Evolutionary conservation across 2,888 invertebrate species (phyloP).

Genomic region (Drosophila lutescens): DNA sequence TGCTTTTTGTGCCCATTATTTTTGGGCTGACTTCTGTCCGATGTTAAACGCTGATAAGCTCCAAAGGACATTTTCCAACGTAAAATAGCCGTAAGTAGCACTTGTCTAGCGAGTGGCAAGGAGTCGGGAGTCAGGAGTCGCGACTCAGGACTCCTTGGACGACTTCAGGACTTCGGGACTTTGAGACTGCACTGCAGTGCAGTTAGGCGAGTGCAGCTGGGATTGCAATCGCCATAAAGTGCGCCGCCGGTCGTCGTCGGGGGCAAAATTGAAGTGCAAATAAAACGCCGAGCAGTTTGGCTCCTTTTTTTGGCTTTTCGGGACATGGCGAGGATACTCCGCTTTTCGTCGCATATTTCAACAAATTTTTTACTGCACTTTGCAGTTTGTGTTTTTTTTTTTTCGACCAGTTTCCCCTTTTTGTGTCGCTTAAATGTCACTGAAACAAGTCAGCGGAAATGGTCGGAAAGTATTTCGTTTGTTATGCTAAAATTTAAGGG

Average conservation of each 20-base stretch:
- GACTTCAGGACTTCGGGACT: conserved; percentile 45
- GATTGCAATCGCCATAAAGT: conserved; percentile 79
- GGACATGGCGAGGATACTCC: conserved; percentile 9
- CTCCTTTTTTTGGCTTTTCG: conserved; percentile 38
- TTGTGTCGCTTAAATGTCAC: conserved; percentile 65
- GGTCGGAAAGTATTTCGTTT: conserved; percentile 79
- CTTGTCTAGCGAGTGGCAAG: conserved; percentile 53
- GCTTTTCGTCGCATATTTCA: conserved; percentile 69
- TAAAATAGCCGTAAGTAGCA: conserved; percentile 76
- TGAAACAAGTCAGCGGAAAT: conserved; percentile 78
- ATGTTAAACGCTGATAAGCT: conserved; percentile 72
- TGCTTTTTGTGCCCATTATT: conserved; percentile 57
- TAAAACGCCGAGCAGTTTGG: conserved; percentile 67
- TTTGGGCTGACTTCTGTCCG: conserved; percentile 69
- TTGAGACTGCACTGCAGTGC: conserved; percentile 73
- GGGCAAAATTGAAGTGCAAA: conserved; percentile 78
- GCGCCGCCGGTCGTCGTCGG: conserved; percentile 58
- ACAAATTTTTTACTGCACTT: conserved; percentile 80
- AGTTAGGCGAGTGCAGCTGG: conserved; percentile 76
- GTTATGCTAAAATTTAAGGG: conserved; percentile 80
- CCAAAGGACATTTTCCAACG: conserved; percentile 73
- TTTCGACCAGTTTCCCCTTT: conserved; percentile 25
- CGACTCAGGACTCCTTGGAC: conserved; percentile 29
- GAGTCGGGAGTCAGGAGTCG: neutral
- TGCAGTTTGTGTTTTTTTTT: conserved; percentile 45